Percentiles rank a stretch among this genome's conserved stretches.
phyloP scores from a whole-genome alignment of 2,797 vertebrate species.

The Cyclura pinguis region DNA sequence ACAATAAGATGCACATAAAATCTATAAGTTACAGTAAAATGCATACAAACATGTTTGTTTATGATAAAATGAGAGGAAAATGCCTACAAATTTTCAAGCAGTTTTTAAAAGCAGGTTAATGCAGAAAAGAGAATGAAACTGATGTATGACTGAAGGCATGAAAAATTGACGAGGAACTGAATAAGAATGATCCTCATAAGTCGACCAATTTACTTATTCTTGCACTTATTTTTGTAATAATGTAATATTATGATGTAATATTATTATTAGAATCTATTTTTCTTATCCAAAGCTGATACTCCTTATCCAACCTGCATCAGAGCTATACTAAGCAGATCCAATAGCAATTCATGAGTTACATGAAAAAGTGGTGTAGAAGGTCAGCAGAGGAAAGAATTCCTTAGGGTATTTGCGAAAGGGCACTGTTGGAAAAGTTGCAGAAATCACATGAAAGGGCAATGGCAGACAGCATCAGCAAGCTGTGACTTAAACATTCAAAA shows the following conservation, averaged over 20 bases:
- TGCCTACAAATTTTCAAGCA: background rate
- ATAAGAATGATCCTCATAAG: background rate
- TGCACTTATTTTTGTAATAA: too few species aligned
- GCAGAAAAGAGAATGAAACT: background rate
- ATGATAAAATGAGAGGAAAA: background rate
- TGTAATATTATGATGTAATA: too few species aligned
- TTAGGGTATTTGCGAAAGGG: slow-evolving; percentile 25
- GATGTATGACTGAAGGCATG: background rate
- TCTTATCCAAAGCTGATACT: background rate
- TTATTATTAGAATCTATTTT: too few species aligned
- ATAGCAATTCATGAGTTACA: slow-evolving; percentile 36
- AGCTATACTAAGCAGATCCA: slow-evolving; percentile 22
- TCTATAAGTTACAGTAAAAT: background rate
- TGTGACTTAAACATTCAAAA: background rate
- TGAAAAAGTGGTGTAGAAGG: slow-evolving; percentile 45
- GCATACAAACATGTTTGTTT: background rate
- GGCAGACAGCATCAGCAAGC: background rate
- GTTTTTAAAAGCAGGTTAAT: background rate
- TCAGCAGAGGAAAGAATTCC: slow-evolving; percentile 31
- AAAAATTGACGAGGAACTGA: background rate
- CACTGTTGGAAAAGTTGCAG: slow-evolving; percentile 18
- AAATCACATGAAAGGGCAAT: background rate
- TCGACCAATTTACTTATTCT: background rate
- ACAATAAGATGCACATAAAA: background rate
- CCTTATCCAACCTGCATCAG: background rate